Evolutionary conservation across 2,113 vertebrate species (phyloP), one percentile per base, ranked within the genome.

Genomic region (Gnathonemus echidnorhynchus): DNA sequence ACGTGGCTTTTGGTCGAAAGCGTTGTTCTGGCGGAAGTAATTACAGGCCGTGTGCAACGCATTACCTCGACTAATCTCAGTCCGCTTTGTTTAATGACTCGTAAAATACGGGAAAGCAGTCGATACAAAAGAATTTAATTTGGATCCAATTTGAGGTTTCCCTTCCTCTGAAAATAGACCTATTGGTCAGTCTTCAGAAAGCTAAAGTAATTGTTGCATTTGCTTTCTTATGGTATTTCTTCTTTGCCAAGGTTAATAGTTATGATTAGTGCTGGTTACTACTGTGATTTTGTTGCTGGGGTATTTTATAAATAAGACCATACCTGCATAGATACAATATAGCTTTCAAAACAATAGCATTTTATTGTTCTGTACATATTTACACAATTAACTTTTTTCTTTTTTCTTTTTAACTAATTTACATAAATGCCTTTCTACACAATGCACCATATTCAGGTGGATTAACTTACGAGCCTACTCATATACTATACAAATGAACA

Each of bases 61-160:
- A 87, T 49, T 50, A 86, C 84, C 48, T 86, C 45, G 9, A 15
- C 50, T 87, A 87, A 87, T 87, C 24, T 87, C 48, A 56, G 27
- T 56, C 3, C 86, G 24, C 27, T 56, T 53, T 50, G 24, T 53
- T 87, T 53, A 52, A 87, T 53, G 50, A 53, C 86, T 87, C 50
- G 27, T 87, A 87, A 87, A 87, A 87, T 87, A 53, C 31, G 5
- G 83, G 83, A 85, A 85, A 45, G 83, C 83, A 48, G 86, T 35
- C 11, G 3, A 86, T 46, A 84, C 80, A 86, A 46, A 45, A 86
- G 83, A 46, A 52, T 87, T 52, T 52, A 39, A 53, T 87, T 87
- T 35, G 27, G 50, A 85, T 48, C 8, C 24, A 10, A 46, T 85
- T 85, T 85, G 45, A 45, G 13, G 86, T 31, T 52, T 87, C n/a